Base-by-base conservation (phyloP, 2,888 invertebrate genomes). In the Netelia virgata region DNA sequence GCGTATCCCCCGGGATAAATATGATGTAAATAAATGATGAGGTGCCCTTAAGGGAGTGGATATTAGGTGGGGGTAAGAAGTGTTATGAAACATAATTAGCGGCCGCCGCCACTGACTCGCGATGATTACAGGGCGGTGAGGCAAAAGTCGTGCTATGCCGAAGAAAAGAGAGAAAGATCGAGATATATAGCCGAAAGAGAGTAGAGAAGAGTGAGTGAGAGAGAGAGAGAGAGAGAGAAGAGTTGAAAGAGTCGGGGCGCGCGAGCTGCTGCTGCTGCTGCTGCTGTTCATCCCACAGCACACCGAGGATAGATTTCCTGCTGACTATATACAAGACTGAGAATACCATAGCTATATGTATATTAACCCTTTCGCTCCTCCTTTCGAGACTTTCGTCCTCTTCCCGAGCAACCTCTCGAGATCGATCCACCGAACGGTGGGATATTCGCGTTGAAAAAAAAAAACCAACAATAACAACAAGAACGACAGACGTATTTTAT, bases 81-180 rank as follows among this genome's bases (percentile, higher is more conserved):
- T 93, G 93, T 93, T 93, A 93, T 93, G 93, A 93, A 93, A 93
- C 92, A 93, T 93, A 93, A 93, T 93, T 93, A 93, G 93, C 93
- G 92, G 90, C 91, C 93, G 92, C 93, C 92, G 92, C 93, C 93
- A 92, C 93, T 90, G 93, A 92, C 93, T 93, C 93, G 92, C 93
- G 93, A 93, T 93, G 93, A 93, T 93, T 93, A 93, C 93, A 93
- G 93, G 93, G 93, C 93, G 93, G 93, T 91, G 90, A 90, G 84
- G 91, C 91, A 88, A 91, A 91, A 91, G 92, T 92, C 91, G 86
- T 87, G 77, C 76, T 82, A 72, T 72, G 80, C 85, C 85, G 81
- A 80, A 83, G 79, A 82, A 86, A 79, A 83, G 76, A 75, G 78
- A 73, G 59, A 76, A 73, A 72, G 59, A 76, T 61, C 50, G 77